phyloP scores from a whole-genome alignment of 1,140 invertebrate genomes.

The Philotrypesis tridentata region DNA sequence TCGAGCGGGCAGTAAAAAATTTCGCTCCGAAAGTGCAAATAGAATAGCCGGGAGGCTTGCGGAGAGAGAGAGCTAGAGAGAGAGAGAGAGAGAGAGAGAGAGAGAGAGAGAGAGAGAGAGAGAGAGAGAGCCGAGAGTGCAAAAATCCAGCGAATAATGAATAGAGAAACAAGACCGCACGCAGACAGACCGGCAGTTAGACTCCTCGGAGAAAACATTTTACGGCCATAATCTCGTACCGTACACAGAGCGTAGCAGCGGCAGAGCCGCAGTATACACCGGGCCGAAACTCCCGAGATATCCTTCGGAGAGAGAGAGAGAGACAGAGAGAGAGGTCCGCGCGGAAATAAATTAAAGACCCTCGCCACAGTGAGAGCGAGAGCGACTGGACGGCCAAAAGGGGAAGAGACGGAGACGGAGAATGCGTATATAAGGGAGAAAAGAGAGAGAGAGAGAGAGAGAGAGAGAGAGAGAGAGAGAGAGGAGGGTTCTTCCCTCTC shows the following conservation, averaged over 20 bases:
- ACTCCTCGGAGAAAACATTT: slow-evolving; percentile 32
- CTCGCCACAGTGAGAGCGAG: not conserved
- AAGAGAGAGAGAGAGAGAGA: not conserved
- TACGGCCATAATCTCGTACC: slow-evolving; percentile 29
- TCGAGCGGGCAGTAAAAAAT: not conserved
- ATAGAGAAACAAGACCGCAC: not conserved
- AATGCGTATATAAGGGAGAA: too few species aligned
- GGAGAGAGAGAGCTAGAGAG: too few species aligned
- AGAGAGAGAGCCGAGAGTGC: too few species aligned
- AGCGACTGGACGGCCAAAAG: not conserved
- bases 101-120: too few species aligned
- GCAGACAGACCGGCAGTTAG: not conserved
- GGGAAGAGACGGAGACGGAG: not conserved
- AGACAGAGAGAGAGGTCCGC: too few species aligned
- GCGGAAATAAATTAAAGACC: slow-evolving; percentile 44
- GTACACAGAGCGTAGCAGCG: not conserved
- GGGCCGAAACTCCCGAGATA: slow-evolving; percentile 18
- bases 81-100: too few species aligned
- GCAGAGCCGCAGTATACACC: not conserved
- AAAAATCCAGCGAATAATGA: slow-evolving; percentile 18
- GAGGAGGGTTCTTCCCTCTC: not conserved
- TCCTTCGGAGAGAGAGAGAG: too few species aligned
- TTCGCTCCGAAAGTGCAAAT: too few species aligned
- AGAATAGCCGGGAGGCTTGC: too few species aligned
- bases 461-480: not conserved